Percentiles rank a stretch among this genome's conserved stretches.
phyloP scores from a whole-genome alignment of 2,113 vertebrate species.

The Callaeas wilsoni region DNA sequence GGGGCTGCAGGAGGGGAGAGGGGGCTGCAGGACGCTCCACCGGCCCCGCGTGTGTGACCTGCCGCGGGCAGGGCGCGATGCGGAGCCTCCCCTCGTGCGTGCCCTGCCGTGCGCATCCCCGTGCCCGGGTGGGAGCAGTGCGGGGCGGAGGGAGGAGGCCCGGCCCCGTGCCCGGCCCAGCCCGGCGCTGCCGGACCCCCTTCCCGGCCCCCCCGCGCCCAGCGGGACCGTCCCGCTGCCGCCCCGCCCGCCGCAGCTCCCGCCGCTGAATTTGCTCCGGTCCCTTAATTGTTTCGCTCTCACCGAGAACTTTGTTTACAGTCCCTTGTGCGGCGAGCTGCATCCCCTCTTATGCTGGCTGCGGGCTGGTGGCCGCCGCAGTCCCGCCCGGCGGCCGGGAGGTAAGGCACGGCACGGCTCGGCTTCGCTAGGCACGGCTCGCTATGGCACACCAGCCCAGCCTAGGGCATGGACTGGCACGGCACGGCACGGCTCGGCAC shows the following conservation, averaged over 20 bases:
- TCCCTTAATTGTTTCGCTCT: conserved; percentile 62
- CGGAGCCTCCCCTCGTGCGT: neutral
- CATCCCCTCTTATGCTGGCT: conserved; percentile 32
- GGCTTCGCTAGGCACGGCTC: neutral
- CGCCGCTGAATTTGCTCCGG: conserved; percentile 61
- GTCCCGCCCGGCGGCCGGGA: conserved; percentile 55
- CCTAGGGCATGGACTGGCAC: neutral
- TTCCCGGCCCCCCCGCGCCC: neutral
- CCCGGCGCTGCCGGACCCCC: neutral
- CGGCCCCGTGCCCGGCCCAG: neutral
- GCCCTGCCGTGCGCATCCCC: neutral
- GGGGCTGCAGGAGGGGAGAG: neutral
- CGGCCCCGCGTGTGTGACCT: neutral
- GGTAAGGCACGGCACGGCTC: conserved; percentile 68
- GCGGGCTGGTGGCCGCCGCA: conserved; percentile 34
- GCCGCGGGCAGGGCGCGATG: neutral
- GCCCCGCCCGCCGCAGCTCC: conserved; percentile 24
- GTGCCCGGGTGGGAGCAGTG: neutral
- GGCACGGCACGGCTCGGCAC: neutral
- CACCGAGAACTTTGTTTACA: conserved; percentile 67
- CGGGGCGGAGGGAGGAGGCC: neutral
- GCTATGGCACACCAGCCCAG: neutral
- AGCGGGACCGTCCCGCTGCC: neutral
- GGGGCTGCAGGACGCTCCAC: too few relatives aligned
- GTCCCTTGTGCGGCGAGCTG: conserved; percentile 61